Evolutionary conservation across 2,113 vertebrate species (phyloP).

Genomic region (Budorcas taxicolor): DNA sequence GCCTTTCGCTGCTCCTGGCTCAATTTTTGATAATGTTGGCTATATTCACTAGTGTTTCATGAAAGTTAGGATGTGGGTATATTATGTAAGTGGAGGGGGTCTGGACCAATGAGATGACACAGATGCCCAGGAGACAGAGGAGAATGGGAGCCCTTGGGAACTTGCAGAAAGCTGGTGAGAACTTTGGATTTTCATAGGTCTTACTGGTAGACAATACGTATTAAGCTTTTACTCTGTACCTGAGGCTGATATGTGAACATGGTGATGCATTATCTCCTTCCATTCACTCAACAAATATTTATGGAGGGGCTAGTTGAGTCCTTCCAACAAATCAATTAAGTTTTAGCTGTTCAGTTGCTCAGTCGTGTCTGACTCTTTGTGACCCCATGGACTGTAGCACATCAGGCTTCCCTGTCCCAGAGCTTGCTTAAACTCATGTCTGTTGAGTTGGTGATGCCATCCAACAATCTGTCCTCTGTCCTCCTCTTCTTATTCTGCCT

Average conservation of each 20-base stretch:
- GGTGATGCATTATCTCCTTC: background rate
- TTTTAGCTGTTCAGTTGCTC: background rate
- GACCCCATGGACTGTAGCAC: background rate
- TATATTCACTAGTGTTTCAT: background rate
- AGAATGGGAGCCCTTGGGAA: background rate
- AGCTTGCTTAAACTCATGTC: background rate
- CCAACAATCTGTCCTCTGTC: background rate
- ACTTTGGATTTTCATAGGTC: background rate
- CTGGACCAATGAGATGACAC: background rate
- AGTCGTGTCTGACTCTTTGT: background rate
- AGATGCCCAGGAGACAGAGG: background rate
- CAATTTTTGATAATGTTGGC: background rate
- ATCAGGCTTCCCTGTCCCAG: background rate
- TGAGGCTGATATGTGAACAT: background rate
- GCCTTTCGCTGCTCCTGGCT: background rate
- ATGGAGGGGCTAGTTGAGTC: background rate
- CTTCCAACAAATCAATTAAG: background rate
- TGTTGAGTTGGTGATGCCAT: background rate
- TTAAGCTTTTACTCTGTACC: background rate
- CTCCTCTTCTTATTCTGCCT: background rate
- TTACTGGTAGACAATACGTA: background rate
- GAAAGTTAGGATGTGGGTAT: background rate
- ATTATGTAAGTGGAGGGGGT: background rate
- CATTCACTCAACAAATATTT: background rate
- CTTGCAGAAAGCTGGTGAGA: background rate